Percentiles rank a stretch among this genome's conserved stretches.
These are phyloP conservation scores for Ceratoteleas bidentatus DNA, from an alignment of 1,140 invertebrate species.

Conservation along the genomic window DNA sequence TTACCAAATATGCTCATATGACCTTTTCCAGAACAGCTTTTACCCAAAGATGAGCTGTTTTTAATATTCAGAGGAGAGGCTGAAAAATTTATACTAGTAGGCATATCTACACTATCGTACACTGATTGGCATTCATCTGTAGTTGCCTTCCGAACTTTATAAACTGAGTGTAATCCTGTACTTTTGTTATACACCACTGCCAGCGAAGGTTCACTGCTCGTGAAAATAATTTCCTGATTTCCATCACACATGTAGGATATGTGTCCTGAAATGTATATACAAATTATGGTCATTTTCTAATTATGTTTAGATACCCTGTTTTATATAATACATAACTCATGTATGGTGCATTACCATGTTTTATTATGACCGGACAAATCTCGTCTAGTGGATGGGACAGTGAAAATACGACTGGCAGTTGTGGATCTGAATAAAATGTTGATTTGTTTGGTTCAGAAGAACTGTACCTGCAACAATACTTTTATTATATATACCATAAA, in stretches of 20 bases:
- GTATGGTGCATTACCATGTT: conserved; percentile 80
- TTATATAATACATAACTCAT: not conserved
- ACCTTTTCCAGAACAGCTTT: conserved; percentile 71
- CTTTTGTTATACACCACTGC: conserved; percentile 89
- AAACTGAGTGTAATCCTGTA: conserved; percentile 90
- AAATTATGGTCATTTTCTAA: not conserved
- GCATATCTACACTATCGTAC: conserved; percentile 81
- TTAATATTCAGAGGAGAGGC: conserved; percentile 71
- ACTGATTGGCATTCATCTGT: conserved; percentile 86
- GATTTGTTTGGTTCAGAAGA: conserved; percentile 73
- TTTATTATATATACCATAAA: too few species aligned
- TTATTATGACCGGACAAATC: conserved; percentile 90
- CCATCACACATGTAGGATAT: conserved; percentile 84
- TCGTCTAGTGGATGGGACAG: conserved; percentile 94
- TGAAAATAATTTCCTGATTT: conserved; percentile 83
- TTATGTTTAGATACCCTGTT: too few species aligned
- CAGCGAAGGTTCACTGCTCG: conserved; percentile 84
- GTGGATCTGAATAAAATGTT: conserved; percentile 63
- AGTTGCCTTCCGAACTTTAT: conserved; percentile 88
- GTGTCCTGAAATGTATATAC: conserved; percentile 58
- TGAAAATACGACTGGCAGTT: conserved; percentile 84
- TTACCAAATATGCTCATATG: conserved; percentile 75
- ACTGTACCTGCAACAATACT: conserved; percentile 70
- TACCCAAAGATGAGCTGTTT: conserved; percentile 67
- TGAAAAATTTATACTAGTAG: conserved; percentile 80